These are phyloP conservation scores for Beris morrisii DNA, from an alignment of 2,888 invertebrate species.

Conservation along the genomic window DNA sequence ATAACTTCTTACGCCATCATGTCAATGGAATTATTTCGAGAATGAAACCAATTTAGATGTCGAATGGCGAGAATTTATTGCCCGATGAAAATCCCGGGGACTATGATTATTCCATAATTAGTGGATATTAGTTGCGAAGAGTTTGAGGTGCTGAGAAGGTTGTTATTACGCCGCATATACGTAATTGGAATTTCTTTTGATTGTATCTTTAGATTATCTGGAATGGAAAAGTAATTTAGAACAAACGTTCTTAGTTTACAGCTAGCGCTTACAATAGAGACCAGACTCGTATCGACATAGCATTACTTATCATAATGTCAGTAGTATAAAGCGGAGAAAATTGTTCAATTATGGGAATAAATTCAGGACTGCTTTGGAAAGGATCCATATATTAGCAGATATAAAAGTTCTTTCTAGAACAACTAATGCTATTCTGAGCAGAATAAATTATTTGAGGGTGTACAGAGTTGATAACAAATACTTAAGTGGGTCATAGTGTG, in stretches of 20 bases:
- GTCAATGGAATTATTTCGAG: slow-evolving; percentile 22
- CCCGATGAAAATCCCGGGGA: slow-evolving; percentile 25
- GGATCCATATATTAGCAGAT: too few relatives aligned
- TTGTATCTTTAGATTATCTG: slow-evolving; percentile 6
- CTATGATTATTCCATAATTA: slow-evolving; percentile 28
- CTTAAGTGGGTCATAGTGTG: too few relatives aligned
- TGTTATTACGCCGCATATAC: slow-evolving; percentile 10
- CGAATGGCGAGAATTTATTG: slow-evolving; percentile 27
- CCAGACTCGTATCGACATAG: too few relatives aligned
- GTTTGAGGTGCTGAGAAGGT: background rate
- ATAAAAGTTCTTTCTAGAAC: too few relatives aligned
- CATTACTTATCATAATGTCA: too few relatives aligned
- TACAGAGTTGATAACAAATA: too few relatives aligned
- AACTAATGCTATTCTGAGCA: too few relatives aligned
- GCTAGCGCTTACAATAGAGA: too few relatives aligned
- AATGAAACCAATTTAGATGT: slow-evolving; percentile 30
- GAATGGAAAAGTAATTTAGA: slow-evolving; percentile 20
- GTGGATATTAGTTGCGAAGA: slow-evolving; percentile 15
- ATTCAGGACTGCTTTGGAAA: too few relatives aligned
- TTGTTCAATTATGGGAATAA: too few relatives aligned
- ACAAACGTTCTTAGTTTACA: background rate
- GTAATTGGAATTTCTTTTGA: slow-evolving; percentile 17
- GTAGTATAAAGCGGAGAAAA: too few relatives aligned
- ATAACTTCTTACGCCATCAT: slow-evolving; percentile 12
- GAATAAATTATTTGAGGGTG: too few relatives aligned